Conservation (phyloP, 2,888 invertebrate genomes). For the Cephus pygmeus region DNA sequence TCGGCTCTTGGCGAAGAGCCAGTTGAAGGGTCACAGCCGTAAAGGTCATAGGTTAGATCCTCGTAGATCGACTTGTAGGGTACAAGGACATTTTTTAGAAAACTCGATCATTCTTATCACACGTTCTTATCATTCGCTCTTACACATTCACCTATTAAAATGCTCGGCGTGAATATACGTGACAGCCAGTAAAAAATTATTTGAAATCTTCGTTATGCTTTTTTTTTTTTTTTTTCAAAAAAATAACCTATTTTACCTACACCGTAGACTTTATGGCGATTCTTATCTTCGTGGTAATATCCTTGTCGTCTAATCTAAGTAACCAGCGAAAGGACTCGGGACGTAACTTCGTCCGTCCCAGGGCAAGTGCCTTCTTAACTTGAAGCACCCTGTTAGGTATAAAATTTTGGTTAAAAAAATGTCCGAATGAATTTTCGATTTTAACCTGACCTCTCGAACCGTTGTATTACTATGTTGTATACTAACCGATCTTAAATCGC, state of each 20-base stretch:
- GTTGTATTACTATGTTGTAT: rapidly evolving
- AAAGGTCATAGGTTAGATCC: not conserved
- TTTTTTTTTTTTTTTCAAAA: not conserved
- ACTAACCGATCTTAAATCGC: not conserved
- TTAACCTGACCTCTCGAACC: not conserved
- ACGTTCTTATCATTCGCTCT: not conserved
- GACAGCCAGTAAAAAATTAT: not conserved
- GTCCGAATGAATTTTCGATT: not conserved
- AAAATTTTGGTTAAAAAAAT: not conserved
- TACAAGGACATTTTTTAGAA: not conserved
- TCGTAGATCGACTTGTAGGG: not conserved
- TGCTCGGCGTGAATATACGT: not conserved
- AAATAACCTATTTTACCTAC: not conserved
- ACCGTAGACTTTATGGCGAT: not conserved
- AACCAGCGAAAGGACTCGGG: not conserved
- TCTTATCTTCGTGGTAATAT: not conserved
- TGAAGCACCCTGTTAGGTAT: not conserved
- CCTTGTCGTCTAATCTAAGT: not conserved
- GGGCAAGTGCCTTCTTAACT: not conserved
- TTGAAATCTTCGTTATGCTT: not conserved
- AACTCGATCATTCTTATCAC: not conserved
- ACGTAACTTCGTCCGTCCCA: not conserved
- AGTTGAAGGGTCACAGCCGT: not conserved
- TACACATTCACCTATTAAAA: not conserved
- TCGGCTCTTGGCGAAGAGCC: not conserved